phyloP scores from a whole-genome alignment of 2,113 vertebrate genomes.

The Rhinoderma darwinii region DNA sequence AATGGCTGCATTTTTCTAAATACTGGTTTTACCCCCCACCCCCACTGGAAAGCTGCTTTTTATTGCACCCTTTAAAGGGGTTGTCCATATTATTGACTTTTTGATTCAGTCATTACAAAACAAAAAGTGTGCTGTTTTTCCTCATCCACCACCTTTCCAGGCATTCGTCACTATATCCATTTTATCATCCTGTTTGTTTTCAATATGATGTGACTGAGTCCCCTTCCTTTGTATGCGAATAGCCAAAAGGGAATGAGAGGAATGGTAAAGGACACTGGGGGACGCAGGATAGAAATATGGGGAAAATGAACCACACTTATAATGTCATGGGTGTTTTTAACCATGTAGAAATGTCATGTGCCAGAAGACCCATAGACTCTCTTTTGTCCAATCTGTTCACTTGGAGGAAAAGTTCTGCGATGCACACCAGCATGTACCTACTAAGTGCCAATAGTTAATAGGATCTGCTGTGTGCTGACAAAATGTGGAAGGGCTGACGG shows the following conservation, averaged over 20 bases:
- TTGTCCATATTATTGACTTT: neutral
- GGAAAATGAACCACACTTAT: neutral
- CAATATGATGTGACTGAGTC: neutral
- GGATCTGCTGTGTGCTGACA: neutral
- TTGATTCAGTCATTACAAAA: neutral
- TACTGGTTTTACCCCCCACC: neutral
- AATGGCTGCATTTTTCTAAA: neutral
- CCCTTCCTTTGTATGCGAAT: neutral
- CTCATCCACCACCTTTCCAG: neutral
- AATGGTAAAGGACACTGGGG: neutral
- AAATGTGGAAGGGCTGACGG: neutral
- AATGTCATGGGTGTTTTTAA: neutral
- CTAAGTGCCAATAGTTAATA: slow-evolving; percentile 24
- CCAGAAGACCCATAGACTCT: neutral
- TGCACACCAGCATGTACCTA: neutral
- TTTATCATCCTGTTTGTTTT: neutral
- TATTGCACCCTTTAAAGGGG: neutral
- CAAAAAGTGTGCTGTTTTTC: neutral
- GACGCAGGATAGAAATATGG: neutral
- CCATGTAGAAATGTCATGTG: neutral
- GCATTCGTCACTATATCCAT: neutral
- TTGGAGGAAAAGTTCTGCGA: neutral
- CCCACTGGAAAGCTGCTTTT: neutral
- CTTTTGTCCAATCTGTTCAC: neutral
- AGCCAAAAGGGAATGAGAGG: neutral